Base-by-base conservation (phyloP, 2,888 invertebrate genomes). In the Drosophila vallismaia region DNA sequence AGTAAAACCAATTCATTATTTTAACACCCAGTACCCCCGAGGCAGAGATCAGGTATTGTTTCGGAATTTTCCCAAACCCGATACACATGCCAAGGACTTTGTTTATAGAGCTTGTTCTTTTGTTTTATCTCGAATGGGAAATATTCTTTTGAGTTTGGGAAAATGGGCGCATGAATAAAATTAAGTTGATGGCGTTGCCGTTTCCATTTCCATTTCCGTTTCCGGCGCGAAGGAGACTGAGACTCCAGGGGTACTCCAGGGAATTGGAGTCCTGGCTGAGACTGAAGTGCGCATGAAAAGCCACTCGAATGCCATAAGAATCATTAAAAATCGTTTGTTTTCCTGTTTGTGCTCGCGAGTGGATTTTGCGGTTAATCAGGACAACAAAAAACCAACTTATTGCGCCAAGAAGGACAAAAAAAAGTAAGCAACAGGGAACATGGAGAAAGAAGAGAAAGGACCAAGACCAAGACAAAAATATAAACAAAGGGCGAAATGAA, bases 401-500 rank as follows among this genome's bases (percentile, higher is more conserved):
- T 36, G 66, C 42, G 50, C 45, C 48, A 71, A 71, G 71, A 45
- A 50, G 36, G 24, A 57, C 12, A n/a, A 29, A 12, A 40, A 29
- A 40, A 8, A 3, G 4, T 5, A 24, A n/a, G 6, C 10, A 19
- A 9, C 24, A 10, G 6, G 12, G 9, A 19, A 9, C 24, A 10
- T 3, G 12, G 9, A 48, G 24, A 55, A 4, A 45, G 14, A 24
- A 28, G 12, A 46, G 1, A 38, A 7, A 33, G 24, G 36, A 12
- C 24, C 19, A 57, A 38, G 19, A 48, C 46, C 19, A 19, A 19
- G 19, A 48, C 46, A 45, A 45, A 68, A 57, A 33, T 50, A 79
- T 79, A 69, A 82, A 85, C 78, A 88, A 86, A 77, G 74, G 78
- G 74, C 80, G 48, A 89, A 89, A 89, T 75, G 89, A 87, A 89